Evolutionary conservation across 1,140 invertebrate genomes (phyloP).

Genomic region (Asbolus verrucosus): DNA sequence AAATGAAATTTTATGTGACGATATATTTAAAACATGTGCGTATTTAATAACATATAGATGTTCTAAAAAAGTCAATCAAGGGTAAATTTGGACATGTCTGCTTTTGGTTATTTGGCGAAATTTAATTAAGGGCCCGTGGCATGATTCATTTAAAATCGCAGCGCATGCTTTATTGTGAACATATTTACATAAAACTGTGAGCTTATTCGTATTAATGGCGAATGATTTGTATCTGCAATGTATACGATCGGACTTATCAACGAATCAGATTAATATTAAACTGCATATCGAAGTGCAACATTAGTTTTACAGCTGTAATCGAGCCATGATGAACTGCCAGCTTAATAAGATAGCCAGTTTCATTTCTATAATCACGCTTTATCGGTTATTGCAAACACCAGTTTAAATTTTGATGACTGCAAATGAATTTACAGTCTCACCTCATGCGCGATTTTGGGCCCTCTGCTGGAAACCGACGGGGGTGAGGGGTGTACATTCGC

Average conservation of each 20-base stretch:
- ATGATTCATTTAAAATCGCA: too few relatives aligned
- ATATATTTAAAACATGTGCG: too few relatives aligned
- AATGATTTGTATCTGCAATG: conserved; percentile 45
- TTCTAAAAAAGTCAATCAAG: too few relatives aligned
- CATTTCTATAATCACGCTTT: conserved; percentile 51
- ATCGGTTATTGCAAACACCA: conserved; percentile 46
- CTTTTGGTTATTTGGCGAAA: too few relatives aligned
- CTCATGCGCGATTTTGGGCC: too few relatives aligned
- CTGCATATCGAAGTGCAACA: conserved; percentile 46
- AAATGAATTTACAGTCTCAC: conserved; percentile 32
- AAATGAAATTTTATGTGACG: too few relatives aligned
- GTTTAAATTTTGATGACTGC: conserved; percentile 49
- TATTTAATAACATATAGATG: too few relatives aligned
- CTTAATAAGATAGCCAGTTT: conserved; percentile 53
- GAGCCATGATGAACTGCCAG: conserved; percentile 54
- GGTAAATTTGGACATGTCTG: too few relatives aligned
- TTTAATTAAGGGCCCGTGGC: too few relatives aligned
- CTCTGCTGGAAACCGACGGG: too few relatives aligned
- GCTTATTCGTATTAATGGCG: conserved; percentile 41
- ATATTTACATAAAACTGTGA: conserved; percentile 45
- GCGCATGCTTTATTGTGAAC: conserved; percentile 44
- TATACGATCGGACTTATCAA: conserved; percentile 42
- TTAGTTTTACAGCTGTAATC: conserved; percentile 51
- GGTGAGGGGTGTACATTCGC: conserved; percentile 8
- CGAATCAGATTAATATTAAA: conserved; percentile 48